Base-by-base conservation (phyloP, 2,797 vertebrate genomes). In the Rousettus madagascariensis region DNA sequence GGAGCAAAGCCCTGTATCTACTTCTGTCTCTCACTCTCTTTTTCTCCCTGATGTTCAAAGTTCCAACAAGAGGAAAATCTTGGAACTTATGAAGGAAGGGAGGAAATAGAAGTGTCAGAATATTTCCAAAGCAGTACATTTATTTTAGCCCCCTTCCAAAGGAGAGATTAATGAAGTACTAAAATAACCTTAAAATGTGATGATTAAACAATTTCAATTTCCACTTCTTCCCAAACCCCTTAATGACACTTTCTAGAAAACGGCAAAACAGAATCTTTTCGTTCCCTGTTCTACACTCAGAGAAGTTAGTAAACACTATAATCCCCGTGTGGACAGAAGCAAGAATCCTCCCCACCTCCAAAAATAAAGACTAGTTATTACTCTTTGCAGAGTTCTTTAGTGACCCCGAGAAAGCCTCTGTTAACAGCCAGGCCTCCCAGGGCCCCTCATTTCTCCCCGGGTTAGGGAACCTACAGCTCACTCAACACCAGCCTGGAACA, bases 91-190 rank as follows among this genome's bases (percentile, higher is more conserved):
- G 61, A 87, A 92, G 75, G 22, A 69, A 22, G n/a, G 55, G 4
- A 78, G 49, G 84, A 87, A 95, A 77, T 3, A 65, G 71, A 82
- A 83, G 83, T 28, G 36, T 84, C 82, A 93, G 75, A 72, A 17
- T 83, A 83, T 75, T 57, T 77, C 75, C 87, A 83, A 85, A 92
- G 68, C 13, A 46, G 68, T 26, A n/a, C 16, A 49, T 66, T 93
- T 94, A 86, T 96, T 96, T 91, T 38, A 90, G 84, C 51, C 59
- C 65, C 30, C 83, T 85, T 83, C 84, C 92, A 84, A 96, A 91
- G 68, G 22, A 49, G 38, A 95, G 80, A 96, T 94, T 79, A 74
- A 89, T 78, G 71, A 80, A 95, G 65, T 41, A 53, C 43, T 63
- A 75, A 94, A 92, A 75, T 79, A 79, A 71, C 78, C 65, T 61